Evolutionary conservation across 2,113 vertebrate species (phyloP).

Genomic region (Malurus alboscapulatus): DNA sequence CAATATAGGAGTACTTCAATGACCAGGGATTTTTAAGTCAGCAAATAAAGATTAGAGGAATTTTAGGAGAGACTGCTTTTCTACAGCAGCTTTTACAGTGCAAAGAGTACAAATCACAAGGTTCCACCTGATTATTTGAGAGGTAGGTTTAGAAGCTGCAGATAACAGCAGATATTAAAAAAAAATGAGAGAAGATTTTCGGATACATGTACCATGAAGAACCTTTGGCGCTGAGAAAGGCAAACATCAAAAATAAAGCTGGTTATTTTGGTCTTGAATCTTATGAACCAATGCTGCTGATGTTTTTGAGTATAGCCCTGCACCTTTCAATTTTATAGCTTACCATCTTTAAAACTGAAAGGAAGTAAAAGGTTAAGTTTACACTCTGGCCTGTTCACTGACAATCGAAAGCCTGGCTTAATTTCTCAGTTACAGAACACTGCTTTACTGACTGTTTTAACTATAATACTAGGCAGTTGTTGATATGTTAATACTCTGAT

Average conservation of each 20-base stretch:
- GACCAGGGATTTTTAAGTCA: not conserved
- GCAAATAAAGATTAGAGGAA: not conserved
- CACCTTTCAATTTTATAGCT: not conserved
- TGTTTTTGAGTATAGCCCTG: not conserved
- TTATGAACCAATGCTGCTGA: not conserved
- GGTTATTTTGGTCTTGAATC: not conserved
- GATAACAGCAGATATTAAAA: not conserved
- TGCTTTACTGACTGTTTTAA: not conserved
- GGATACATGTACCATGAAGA: not conserved
- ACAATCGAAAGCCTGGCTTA: not conserved
- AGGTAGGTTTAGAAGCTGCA: not conserved
- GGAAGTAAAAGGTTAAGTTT: not conserved
- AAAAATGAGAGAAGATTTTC: not conserved
- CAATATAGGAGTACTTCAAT: not conserved
- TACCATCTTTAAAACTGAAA: not conserved
- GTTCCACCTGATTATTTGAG: not conserved
- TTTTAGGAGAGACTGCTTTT: not conserved
- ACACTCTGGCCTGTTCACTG: not conserved
- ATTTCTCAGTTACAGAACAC: not conserved
- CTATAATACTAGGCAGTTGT: not conserved
- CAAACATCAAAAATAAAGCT: not conserved
- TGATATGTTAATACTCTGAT: not conserved
- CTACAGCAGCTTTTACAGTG: not conserved
- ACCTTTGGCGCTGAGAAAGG: not conserved
- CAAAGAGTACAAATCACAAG: not conserved